These are phyloP conservation scores for Anthoscopus minutus DNA, from an alignment of 2,113 vertebrate genomes.

Conservation along the genomic window DNA sequence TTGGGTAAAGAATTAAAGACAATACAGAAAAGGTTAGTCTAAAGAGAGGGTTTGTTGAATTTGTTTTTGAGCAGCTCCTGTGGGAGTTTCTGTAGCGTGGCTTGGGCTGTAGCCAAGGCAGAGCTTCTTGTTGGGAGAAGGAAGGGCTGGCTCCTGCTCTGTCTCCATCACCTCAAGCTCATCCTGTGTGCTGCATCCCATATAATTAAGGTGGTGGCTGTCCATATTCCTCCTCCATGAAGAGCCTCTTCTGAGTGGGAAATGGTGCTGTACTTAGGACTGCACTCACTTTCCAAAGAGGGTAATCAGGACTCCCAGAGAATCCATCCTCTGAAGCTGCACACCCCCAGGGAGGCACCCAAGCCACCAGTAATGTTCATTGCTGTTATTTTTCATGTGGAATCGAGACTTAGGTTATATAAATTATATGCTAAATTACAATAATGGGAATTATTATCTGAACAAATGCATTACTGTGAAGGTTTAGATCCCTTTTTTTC, in stretches of 20 bases:
- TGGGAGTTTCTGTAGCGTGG: background rate
- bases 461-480: background rate
- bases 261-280: rapidly evolving
- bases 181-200: background rate
- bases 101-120: background rate
- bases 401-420: background rate
- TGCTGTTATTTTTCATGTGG: background rate
- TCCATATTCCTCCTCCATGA: background rate
- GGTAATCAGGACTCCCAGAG: background rate
- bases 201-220: background rate
- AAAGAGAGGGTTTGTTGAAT: background rate
- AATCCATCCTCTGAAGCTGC: background rate
- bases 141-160: background rate
- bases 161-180: background rate
- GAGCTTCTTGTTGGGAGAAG: background rate
- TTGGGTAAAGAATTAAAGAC: background rate
- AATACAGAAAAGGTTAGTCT: background rate
- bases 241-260: background rate
- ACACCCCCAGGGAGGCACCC: background rate
- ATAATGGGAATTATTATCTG: background rate
- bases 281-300: background rate
- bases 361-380: background rate
- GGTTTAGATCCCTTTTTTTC: background rate
- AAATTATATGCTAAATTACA: background rate
- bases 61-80: background rate